Base-by-base conservation (phyloP, 2,888 invertebrate genomes). In the Nysson spinosus region DNA sequence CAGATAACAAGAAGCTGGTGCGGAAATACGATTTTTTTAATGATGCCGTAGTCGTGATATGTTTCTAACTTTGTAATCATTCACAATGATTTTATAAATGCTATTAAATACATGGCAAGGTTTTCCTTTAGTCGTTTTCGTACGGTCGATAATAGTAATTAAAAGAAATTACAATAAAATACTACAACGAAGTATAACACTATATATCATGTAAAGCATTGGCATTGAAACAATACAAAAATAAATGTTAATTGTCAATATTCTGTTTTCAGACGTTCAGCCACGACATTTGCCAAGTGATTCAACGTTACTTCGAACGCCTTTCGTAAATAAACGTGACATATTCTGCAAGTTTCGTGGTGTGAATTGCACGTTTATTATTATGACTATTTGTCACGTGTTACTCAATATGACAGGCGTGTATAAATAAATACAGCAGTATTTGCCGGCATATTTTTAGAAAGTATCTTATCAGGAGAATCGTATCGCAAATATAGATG, bases 251-350 rank as follows among this genome's bases (percentile, higher is more conserved):
- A 69, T 58, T 11, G 43, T 46, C n/a, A n/a, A 46, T 64, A 40
- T 16, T 58, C 28, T 60, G 62, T 67, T 90, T 90, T 71, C 88
- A 91, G 91, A 90, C 89, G 34, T 87, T 91, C 70, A 89, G 89
- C 22, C 90, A 91, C 72, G 90, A 91, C 35, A 89, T 78, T 64
- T 81, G 81, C 42, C 73, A 89, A 51, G 87, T 90, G 63, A 91
- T 88, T 6, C 91, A 90, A 78, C 88, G 91, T 64, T 90, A 89
- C 79, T 92, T 90, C 76, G 90, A 89, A 61, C 87, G 90, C 74
- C 73, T 89, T 30, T 43, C 65, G 26, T 76, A 39, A 84, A 87
- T 7, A 11, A n/a, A 4, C 11, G 5, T 14, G 7, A 11, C 7
- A 19, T 12, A 20, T 3, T 11, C 12, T 11, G 3, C 17, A 32